A percentile compares a stretch with the other conserved stretches of the same genome.
Conservation (phyloP, 2,888 invertebrate species). For the Malthinus seriepunctatus region DNA sequence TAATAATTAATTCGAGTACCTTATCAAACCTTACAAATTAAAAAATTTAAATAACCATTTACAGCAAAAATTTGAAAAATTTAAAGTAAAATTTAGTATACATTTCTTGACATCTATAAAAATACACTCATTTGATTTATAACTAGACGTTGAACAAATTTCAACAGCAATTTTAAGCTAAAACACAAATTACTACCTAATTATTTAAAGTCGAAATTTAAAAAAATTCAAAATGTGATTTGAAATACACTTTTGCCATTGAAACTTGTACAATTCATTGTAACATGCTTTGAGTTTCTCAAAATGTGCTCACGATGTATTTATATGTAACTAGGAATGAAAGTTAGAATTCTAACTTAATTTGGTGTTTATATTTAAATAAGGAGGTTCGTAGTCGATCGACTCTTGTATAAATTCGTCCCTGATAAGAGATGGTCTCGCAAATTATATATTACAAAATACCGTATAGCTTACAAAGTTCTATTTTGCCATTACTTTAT, state of each 20-base stretch:
- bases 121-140: constrained; percentile 47
- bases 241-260: constrained; percentile 12
- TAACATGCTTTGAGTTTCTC: constrained; percentile 20
- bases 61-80: background rate
- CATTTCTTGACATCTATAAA: constrained; percentile 47
- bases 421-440: too few species aligned
- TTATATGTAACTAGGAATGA: background rate
- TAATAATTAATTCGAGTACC: background rate
- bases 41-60: background rate
- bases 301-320: constrained; percentile 19
- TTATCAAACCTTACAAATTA: background rate
- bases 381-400: too few species aligned
- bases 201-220: too few species aligned
- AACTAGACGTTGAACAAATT: constrained; percentile 30
- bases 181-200: constrained; percentile 9
- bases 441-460: too few species aligned
- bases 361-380: too few species aligned
- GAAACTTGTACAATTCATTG: constrained; percentile 24
- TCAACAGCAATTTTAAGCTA: constrained; percentile 13
- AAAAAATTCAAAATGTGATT: constrained; percentile 2
- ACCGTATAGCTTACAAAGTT: too few species aligned
- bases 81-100: constrained; percentile 5
- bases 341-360: too few species aligned
- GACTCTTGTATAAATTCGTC: too few species aligned
- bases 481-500: too few species aligned